Evolutionary conservation across 2,113 vertebrate species (phyloP).

Genomic region (Bufo gargarizans): DNA sequence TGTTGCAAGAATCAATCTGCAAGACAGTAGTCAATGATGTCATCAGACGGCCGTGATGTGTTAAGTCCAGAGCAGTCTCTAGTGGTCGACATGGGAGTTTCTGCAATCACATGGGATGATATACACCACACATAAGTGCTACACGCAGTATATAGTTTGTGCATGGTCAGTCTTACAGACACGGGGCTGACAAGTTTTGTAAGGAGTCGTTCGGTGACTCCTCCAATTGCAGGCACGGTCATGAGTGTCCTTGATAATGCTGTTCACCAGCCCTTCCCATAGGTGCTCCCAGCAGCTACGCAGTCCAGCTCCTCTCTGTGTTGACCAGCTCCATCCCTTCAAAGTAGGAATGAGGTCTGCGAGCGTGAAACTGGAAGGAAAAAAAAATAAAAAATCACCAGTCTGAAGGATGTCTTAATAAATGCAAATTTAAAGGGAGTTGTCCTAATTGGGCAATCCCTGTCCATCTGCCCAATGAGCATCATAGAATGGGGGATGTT

Average conservation of each 20-base stretch:
- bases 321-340: constrained; percentile 85
- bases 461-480: too few relatives aligned
- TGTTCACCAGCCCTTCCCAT: not conserved
- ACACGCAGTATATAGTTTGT: constrained; percentile 17
- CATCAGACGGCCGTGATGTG: not conserved
- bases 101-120: constrained; percentile 25
- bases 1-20: constrained; percentile 7
- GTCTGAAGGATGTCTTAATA: not conserved
- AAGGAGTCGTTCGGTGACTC: not conserved
- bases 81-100: not conserved
- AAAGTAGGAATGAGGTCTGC: constrained; percentile 75
- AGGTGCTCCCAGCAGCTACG: constrained; percentile 64
- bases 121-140: constrained; percentile 17
- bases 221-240: not conserved
- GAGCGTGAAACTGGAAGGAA: constrained; percentile 63
- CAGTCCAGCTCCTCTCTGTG: constrained; percentile 84
- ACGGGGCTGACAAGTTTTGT: not conserved
- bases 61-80: constrained; percentile 15
- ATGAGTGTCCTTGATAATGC: not conserved
- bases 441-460: not conserved
- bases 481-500: too few relatives aligned
- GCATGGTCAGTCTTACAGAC: not conserved
- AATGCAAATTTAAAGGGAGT: not conserved
- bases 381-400: too few relatives aligned
- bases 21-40: not conserved